Conservation (phyloP, 92 coral and sea anemone genomes). For the Isaurus tuberculatus region DNA sequence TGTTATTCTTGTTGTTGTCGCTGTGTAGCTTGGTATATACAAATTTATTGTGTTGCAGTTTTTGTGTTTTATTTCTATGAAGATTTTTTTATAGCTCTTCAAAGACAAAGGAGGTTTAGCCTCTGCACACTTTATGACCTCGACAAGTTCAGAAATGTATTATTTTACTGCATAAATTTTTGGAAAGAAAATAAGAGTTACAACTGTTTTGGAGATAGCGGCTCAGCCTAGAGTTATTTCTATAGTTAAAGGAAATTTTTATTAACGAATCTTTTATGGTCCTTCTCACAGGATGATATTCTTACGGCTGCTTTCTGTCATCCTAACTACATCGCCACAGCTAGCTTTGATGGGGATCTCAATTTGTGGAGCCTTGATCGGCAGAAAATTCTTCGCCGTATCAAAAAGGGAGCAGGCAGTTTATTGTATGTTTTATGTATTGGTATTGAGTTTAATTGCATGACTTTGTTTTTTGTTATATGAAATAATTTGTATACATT, state of each 20-base stretch:
- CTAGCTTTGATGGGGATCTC: constrained; percentile 96
- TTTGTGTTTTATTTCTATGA: too few species aligned
- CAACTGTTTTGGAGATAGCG: too few species aligned
- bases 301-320: constrained; percentile 88
- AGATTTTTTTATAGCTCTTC: too few species aligned
- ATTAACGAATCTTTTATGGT: too few species aligned
- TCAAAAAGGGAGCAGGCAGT: constrained; percentile 93
- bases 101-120: too few species aligned
- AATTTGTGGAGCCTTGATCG: constrained; percentile 95
- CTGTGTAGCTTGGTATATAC: too few species aligned
- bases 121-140: too few species aligned
- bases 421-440: constrained; percentile 73
- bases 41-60: too few species aligned
- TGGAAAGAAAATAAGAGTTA: too few species aligned
- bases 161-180: too few species aligned
- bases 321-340: constrained; percentile 92
- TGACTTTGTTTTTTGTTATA: background rate
- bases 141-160: too few species aligned
- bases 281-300: constrained; percentile 81
- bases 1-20: background rate
- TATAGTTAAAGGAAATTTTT: background rate
- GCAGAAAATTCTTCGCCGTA: constrained; percentile 83
- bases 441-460: background rate
- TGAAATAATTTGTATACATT: background rate
- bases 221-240: background rate